Evolutionary conservation across 2,113 vertebrate species (phyloP).

Genomic region (Panthera tigris): DNA sequence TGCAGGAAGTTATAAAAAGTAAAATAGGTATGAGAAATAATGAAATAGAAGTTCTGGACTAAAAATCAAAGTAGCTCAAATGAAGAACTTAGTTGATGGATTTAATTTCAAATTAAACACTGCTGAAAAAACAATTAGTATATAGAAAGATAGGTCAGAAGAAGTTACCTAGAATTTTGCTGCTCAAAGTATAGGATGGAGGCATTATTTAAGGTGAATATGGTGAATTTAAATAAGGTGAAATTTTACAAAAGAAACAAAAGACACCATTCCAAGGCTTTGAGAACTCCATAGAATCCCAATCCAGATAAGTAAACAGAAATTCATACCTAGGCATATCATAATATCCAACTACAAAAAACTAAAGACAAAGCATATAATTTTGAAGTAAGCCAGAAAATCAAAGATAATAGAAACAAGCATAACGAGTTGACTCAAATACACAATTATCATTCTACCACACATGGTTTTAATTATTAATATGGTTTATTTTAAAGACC

Average conservation of each 20-base stretch:
- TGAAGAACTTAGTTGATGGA: background rate
- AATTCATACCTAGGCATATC: background rate
- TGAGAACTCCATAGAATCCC: background rate
- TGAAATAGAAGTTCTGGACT: background rate
- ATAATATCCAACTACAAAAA: background rate
- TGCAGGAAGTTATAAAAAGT: background rate
- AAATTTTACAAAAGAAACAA: background rate
- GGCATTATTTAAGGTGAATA: background rate
- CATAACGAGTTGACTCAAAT: background rate
- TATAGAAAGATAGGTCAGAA: background rate
- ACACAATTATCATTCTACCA: background rate
- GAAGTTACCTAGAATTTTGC: background rate
- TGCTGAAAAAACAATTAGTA: background rate
- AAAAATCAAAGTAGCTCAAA: background rate
- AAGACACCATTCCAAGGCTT: background rate
- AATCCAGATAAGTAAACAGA: background rate
- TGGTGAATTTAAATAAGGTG: background rate
- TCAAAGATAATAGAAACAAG: background rate
- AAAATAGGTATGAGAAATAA: background rate
- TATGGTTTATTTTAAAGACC: background rate
- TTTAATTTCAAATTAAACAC: background rate
- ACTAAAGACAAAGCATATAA: background rate
- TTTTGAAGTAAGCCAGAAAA: background rate
- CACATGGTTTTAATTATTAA: background rate
- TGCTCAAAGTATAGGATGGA: background rate